Evolutionary conservation across 2,888 invertebrate species (phyloP).

Genomic region (Oligia strigilis): DNA sequence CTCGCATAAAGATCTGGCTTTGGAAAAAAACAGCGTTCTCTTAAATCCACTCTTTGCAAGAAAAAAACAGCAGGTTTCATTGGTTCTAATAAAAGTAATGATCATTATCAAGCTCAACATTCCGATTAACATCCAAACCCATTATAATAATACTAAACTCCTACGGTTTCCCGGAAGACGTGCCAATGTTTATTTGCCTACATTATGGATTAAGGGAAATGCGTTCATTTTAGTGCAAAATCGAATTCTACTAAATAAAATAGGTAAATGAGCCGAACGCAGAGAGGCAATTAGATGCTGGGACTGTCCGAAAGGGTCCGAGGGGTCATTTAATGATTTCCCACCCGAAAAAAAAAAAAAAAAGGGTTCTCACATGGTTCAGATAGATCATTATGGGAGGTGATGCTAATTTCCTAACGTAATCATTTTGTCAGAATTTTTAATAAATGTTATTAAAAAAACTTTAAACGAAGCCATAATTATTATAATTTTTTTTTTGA

Average conservation of each 20-base stretch:
- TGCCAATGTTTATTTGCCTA: conserved; percentile 21
- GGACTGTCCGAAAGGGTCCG: background rate
- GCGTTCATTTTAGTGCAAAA: conserved; percentile 27
- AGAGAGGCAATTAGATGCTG: conserved; percentile 53
- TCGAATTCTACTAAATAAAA: conserved; percentile 41
- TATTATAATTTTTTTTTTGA: no score
- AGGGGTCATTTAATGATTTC: no score
- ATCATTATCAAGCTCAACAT: conserved; percentile 1
- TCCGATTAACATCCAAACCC: conserved; percentile 5
- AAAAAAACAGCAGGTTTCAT: background rate
- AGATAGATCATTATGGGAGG: conserved; percentile 42
- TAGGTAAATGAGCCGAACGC: conserved; percentile 29
- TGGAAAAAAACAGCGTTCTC: background rate
- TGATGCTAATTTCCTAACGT: conserved; percentile 37
- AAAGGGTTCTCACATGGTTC: conserved; percentile 30
- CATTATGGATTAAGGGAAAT: conserved; percentile 18
- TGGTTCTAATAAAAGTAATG: conserved; percentile 1
- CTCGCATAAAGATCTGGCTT: background rate
- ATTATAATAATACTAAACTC: background rate
- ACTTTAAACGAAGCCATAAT: background rate
- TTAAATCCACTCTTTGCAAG: background rate
- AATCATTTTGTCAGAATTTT: background rate
- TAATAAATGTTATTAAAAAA: background rate
- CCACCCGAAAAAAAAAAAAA: no score
- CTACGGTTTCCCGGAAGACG: background rate